Evolutionary conservation across 37 sponge, comb jelly and placozoan species (phyloP), one percentile per base, ranked within the genome.

Genomic region (Cladorhizidae sp.): DNA sequence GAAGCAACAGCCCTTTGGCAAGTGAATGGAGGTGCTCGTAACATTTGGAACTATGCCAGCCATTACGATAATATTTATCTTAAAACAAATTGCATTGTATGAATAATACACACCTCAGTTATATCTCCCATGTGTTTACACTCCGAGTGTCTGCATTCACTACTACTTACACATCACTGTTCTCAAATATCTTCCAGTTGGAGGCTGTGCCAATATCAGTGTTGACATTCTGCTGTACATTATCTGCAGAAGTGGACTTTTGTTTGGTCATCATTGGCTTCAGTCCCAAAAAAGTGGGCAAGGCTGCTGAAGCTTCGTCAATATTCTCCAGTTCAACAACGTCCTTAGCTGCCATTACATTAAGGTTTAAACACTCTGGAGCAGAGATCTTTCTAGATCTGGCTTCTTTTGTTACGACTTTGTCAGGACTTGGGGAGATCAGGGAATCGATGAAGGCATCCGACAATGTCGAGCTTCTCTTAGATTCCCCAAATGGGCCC

Each of bases 371-470:
- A 49, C 69, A 42, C 25, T 37, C 36, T 2, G 88, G 88, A 21
- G 83, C 83, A 54, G 83, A 88, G 11, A 63, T 73, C 41, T 78
- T 32, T 1, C 83, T 39, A 11, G 12, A 6, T 22, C 73, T 74
- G 0, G 32, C 0, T n/a, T 78, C 86, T 31, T 39, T n/a, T 21
- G 59, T 0, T 3, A 22, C 1, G 31, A 49, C 33, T 29, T 73
- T 61, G 3, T 64, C 18, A 35, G 70, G 68, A 15, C 25, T 28
- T 28, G 77, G 84, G 7, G 76, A 35, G 9, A 72, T 83, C 22
- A 88, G 64, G 3, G 73, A 64, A 64, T 88, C 89, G 67, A 83
- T 82, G 83, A 83, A 88, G n/a, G 77, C 73, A 37, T 76, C 73
- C 39, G 77, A 76, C 70, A 69, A 76, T 76, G 69, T 67, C 33